These are phyloP conservation scores for Diarsia rubi DNA, from an alignment of 2,888 invertebrate species.

Conservation along the genomic window DNA sequence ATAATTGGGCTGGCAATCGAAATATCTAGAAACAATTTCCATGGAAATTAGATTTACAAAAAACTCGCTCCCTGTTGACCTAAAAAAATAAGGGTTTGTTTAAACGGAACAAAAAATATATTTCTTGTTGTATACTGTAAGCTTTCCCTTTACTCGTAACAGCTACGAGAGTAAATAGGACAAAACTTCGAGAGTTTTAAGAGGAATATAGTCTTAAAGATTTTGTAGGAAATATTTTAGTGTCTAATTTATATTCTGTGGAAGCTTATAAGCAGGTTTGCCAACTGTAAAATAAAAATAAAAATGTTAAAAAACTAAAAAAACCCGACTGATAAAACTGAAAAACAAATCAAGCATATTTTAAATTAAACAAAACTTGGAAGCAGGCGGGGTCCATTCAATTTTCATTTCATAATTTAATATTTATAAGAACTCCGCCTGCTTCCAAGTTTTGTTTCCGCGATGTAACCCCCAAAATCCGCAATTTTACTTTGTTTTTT, in stretches of 20 bases:
- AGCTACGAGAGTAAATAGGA: neutral
- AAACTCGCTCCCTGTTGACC: constrained; percentile 4
- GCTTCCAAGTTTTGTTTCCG: no score
- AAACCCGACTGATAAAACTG: no score
- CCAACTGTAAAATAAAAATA: no score
- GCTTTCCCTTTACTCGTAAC: constrained; percentile 10
- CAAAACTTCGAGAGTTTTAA: constrained; percentile 7
- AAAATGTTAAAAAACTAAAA: no score
- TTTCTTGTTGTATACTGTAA: constrained; percentile 24
- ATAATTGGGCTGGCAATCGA: constrained; percentile 1
- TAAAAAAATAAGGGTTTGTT: constrained; percentile 8
- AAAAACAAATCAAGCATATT: no score
- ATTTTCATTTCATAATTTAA: no score
- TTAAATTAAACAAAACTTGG: no score
- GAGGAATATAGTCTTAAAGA: neutral
- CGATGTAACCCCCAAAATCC: no score
- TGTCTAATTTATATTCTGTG: neutral
- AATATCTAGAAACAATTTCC: constrained; percentile 19
- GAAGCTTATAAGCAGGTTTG: neutral
- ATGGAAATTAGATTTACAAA: constrained; percentile 37
- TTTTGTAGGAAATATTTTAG: neutral
- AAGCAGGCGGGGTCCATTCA: no score
- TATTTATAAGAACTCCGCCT: no score
- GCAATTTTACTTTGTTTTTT: no score
- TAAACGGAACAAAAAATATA: constrained; percentile 6